These are phyloP conservation scores for Mythimna loreyi DNA, from an alignment of 2,888 invertebrate genomes.

Conservation along the genomic window DNA sequence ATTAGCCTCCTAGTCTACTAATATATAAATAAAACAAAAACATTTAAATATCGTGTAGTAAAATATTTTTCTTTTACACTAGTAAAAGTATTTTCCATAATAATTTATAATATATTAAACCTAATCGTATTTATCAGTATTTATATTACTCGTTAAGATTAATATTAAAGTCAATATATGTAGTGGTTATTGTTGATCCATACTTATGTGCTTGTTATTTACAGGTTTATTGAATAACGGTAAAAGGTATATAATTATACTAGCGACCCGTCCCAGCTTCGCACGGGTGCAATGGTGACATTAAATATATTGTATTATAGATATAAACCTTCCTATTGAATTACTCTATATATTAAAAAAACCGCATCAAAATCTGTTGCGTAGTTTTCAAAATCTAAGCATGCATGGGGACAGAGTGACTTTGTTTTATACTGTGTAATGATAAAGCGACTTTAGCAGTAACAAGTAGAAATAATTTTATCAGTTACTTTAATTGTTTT, in stretches of 20 bases:
- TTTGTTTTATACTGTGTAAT: no score
- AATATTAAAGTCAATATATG: slow-evolving; percentile 6
- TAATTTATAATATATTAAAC: slow-evolving; percentile 1
- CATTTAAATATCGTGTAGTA: no score
- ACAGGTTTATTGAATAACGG: slow-evolving; percentile 27
- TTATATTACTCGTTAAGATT: slow-evolving; percentile 33
- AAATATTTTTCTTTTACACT: not conserved
- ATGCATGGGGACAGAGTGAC: no score
- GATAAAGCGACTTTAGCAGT: not conserved
- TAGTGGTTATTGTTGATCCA: slow-evolving; percentile 2
- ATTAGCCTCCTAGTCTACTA: not conserved
- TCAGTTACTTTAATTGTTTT: not conserved
- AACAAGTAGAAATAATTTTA: not conserved
- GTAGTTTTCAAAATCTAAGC: no score
- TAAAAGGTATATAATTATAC: no score
- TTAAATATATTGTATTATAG: no score
- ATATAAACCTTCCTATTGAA: no score
- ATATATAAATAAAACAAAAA: no score
- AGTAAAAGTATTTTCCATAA: not conserved
- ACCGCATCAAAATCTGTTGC: no score
- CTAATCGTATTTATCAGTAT: slow-evolving; percentile 2
- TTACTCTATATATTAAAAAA: no score
- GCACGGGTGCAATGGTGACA: no score
- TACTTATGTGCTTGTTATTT: slow-evolving; percentile 21
- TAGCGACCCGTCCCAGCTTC: no score